Conservation (phyloP, 2,113 vertebrate species). For the Gobio gobio region DNA sequence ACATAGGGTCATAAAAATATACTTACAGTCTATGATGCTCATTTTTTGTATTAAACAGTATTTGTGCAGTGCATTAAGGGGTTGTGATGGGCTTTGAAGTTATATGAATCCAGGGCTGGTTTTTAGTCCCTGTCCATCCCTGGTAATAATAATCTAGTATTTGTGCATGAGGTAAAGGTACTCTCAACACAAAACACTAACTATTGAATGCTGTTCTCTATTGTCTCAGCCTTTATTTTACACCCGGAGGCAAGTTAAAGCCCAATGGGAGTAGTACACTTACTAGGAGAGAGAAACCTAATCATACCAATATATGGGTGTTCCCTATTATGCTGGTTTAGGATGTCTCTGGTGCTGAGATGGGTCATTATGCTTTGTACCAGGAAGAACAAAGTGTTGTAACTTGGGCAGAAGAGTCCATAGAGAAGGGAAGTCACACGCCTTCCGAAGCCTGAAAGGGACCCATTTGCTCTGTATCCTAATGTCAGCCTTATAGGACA, state of each 20-base stretch:
- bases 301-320: slow-evolving; percentile 57
- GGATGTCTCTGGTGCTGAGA: slow-evolving; percentile 51
- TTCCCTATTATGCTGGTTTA: slow-evolving; percentile 52
- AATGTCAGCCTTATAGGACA: slow-evolving; percentile 40
- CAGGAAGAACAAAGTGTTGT: slow-evolving; percentile 21
- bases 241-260: slow-evolving; percentile 25
- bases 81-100: neutral
- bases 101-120: neutral
- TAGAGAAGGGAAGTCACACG: neutral
- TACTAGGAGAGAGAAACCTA: slow-evolving; percentile 46
- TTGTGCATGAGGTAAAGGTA: neutral
- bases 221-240: slow-evolving; percentile 34
- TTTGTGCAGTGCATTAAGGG: neutral
- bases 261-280: slow-evolving; percentile 32
- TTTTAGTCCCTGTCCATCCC: neutral
- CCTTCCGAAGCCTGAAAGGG: neutral
- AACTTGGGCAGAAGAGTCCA: neutral
- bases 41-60: neutral
- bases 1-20: neutral
- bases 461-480: neutral
- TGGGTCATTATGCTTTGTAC: slow-evolving; percentile 37
- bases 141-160: neutral
- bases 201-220: neutral
- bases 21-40: neutral
- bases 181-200: neutral